Conservation (phyloP, 2,888 invertebrate species). For the Pimpla rufipes region DNA sequence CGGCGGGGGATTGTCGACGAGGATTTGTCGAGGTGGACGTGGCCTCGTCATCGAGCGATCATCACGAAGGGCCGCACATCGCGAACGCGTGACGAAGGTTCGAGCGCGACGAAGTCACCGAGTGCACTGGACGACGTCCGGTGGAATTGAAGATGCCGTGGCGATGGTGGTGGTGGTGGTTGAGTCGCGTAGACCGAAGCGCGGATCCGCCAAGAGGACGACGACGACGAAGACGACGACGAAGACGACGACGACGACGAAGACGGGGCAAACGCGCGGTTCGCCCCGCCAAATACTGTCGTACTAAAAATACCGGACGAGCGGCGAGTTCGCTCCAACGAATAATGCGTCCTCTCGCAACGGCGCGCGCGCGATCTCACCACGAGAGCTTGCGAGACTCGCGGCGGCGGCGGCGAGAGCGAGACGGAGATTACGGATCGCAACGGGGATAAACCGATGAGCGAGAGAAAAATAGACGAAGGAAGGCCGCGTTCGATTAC, state of each 20-base stretch:
- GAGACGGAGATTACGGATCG: slow-evolving; percentile 53
- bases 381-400: slow-evolving; percentile 9
- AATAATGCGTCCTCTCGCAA: slow-evolving; percentile 76
- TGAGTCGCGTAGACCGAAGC: slow-evolving; percentile 39
- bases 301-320: slow-evolving; percentile 83
- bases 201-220: slow-evolving; percentile 66
- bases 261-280: slow-evolving; percentile 71
- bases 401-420: slow-evolving; percentile 24
- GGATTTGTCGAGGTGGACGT: slow-evolving; percentile 62
- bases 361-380: slow-evolving; percentile 25
- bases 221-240: slow-evolving; percentile 66
- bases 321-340: slow-evolving; percentile 77
- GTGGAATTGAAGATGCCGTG: slow-evolving; percentile 16
- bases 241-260: slow-evolving; percentile 67
- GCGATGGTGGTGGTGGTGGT: slow-evolving; percentile 48
- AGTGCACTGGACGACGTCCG: slow-evolving; percentile 76
- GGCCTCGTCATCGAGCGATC: slow-evolving; percentile 63
- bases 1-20: slow-evolving; percentile 52
- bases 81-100: slow-evolving; percentile 52
- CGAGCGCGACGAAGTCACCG: slow-evolving; percentile 73
- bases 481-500: slow-evolving; percentile 76
- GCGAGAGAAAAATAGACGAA: slow-evolving; percentile 69
- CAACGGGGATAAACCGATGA: slow-evolving; percentile 62
- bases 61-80: slow-evolving; percentile 58
- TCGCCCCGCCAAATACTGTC: slow-evolving; percentile 84